Base-by-base conservation (phyloP, 1,140 invertebrate genomes). In the Drosophila athabasca region DNA sequence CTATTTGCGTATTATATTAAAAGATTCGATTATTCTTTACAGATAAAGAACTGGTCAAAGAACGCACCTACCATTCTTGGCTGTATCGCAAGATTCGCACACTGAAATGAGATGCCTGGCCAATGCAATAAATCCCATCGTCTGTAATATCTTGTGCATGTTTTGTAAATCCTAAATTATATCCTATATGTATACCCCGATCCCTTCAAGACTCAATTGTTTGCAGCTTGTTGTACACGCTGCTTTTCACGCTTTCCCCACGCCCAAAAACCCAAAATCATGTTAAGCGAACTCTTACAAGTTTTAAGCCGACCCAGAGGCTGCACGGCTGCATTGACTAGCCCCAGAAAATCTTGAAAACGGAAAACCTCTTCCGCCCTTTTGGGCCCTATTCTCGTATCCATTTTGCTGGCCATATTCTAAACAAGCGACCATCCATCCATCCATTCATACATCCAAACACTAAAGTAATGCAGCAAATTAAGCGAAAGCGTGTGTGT, bases 41-140 rank as follows among this genome's bases (percentile, higher is more conserved):
- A 90, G 90, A 91, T 13, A 91, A 91, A 48, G 89, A 89, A 39
- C 17, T 80, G 24, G 59, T 67, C 26, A 90, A 90, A 39, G 84
- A 91, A 46, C 71, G 67, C 6, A 80, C 79, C 0, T 91, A 91
- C 57, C 85, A 91, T 61, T 59, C 60, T 24, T 91, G 90, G 90
- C 7, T 87, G 1, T 91, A 91, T 65, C 84, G 65, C 13, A 91
- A 91, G 64, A 89, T 91, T 44, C 52, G 70, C 11, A 71, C 83
- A 41, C 60, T 88, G 2, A 81, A 72, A 29, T 87, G 35, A 80
- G 58, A 24, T 31, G 58, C 24, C 24, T 26, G 24, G 15, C 11
- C 15, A 26, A 26, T 15, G 26, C 0, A 55, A 44, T 48, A 19
- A 49, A 11, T 22, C 2, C 8, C 24, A 17, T 51, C 6, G n/a